These are phyloP conservation scores for Adela reaumurella DNA, from an alignment of 2,888 invertebrate species.

Conservation along the genomic window DNA sequence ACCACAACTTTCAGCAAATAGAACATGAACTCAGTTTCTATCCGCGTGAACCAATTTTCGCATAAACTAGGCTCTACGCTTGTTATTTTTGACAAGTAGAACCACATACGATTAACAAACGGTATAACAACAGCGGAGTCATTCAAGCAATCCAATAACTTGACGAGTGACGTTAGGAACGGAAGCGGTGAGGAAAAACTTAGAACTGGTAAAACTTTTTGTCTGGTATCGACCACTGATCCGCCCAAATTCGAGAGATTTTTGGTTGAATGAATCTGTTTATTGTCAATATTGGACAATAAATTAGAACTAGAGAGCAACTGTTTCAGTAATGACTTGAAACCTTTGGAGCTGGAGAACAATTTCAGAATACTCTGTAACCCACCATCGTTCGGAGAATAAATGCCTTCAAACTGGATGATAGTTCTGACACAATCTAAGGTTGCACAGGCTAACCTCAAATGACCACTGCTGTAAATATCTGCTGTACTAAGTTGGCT, in stretches of 20 bases:
- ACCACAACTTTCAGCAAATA: constrained; percentile 41
- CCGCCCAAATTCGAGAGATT: constrained; percentile 34
- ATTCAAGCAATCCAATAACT: constrained; percentile 25
- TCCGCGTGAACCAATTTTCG: constrained; percentile 61
- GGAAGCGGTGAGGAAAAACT: constrained; percentile 34
- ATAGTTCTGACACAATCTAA: constrained; percentile 36
- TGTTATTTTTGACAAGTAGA: constrained; percentile 41
- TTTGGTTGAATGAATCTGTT: constrained; percentile 26
- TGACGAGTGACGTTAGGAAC: constrained; percentile 36
- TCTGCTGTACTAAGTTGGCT: constrained; percentile 33
- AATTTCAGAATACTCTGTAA: constrained; percentile 13
- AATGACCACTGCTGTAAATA: constrained; percentile 41
- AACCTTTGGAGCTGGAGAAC: constrained; percentile 41
- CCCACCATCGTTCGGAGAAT: constrained; percentile 20
- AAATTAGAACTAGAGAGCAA: constrained; percentile 36
- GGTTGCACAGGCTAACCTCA: constrained; percentile 31
- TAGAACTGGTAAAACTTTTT: constrained; percentile 37
- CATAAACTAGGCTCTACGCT: constrained; percentile 33
- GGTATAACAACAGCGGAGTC: constrained; percentile 28
- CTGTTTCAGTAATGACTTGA: constrained; percentile 34
- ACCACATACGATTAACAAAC: constrained; percentile 31
- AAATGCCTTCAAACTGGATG: constrained; percentile 24
- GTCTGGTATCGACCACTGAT: constrained; percentile 26
- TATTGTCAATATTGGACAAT: constrained; percentile 31
- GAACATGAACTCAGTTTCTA: constrained; percentile 56